A percentile compares a stretch with the other conserved stretches of the same genome.
Conservation (phyloP, 2,113 vertebrate genomes). For the mouse (Mus musculus) region GRCm39 chr2:141875001-141875500, state of each 20-base stretch:
- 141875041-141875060: constrained; percentile 51
- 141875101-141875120: constrained; percentile 34
- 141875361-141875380: not conserved
- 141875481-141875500: not conserved
- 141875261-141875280: not conserved
- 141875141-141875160: constrained; percentile 20
- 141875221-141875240: not conserved
- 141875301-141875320: not conserved
- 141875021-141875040: constrained; percentile 39
- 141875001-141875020: constrained; percentile 18
- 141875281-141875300: not conserved
- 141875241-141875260: no score
- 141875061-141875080: constrained; percentile 24
- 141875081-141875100: constrained; percentile 1
- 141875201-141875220: not conserved
- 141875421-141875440: not conserved
- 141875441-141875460: no score
- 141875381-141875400: not conserved
- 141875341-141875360: not conserved
- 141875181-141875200: not conserved
- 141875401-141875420: not conserved
- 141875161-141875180: not conserved
- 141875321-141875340: not conserved
- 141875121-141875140: not conserved
- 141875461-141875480: not conserved